phyloP scores from a whole-genome alignment of 2,113 vertebrate genomes.

The Galemys pyrenaicus region DNA sequence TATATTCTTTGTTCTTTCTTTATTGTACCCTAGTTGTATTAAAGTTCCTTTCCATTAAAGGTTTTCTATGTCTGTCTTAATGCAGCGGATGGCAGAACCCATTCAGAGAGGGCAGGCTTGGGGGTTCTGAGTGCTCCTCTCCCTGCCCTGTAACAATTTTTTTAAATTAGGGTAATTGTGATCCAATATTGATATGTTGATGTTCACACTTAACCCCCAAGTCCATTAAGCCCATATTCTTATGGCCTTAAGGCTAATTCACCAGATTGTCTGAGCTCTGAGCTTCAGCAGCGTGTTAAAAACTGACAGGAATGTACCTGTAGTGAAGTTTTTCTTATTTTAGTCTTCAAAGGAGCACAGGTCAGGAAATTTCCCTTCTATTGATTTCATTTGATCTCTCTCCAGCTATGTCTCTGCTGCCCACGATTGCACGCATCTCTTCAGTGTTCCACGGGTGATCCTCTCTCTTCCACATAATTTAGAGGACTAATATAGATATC shows the following conservation, averaged over 20 bases:
- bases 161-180: not conserved
- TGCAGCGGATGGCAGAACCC: too few relatives aligned
- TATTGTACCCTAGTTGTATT: too few relatives aligned
- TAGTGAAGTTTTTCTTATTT: not conserved
- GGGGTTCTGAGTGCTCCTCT: too few relatives aligned
- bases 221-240: not conserved
- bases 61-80: too few relatives aligned
- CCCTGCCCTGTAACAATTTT: too few relatives aligned
- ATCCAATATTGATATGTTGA: not conserved
- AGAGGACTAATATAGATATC: not conserved
- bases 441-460: not conserved
- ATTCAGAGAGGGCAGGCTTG: too few relatives aligned
- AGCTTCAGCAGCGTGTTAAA: not conserved
- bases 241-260: not conserved
- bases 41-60: too few relatives aligned
- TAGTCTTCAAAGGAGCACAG: not conserved
- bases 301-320: not conserved
- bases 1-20: too few relatives aligned
- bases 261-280: not conserved
- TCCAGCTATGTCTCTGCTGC: not conserved
- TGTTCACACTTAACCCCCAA: not conserved
- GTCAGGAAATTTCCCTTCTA: not conserved
- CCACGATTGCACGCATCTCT: not conserved
- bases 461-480: slow-evolving; percentile 28
- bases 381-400: not conserved